Evolutionary conservation across 2,888 invertebrate genomes (phyloP), one percentile per base, ranked within the genome.

Genomic region (Apodemia zela): DNA sequence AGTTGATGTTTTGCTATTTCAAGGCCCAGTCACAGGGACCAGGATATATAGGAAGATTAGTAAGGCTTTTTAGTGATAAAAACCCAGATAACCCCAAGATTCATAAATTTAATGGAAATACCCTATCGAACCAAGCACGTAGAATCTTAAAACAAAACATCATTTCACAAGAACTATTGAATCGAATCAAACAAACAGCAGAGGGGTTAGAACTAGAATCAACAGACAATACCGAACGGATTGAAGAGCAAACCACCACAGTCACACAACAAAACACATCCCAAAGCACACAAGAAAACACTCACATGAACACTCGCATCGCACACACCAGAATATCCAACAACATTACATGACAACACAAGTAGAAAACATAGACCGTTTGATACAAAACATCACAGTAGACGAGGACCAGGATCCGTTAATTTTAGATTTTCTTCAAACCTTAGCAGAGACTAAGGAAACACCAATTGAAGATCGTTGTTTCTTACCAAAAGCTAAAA

Each of bases 21-120:
- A 35, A 35, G 6, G 35, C 35, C 17, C n/a, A 47, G 7, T 17
- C 47, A 17, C 7, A 47, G 4, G 25, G 25, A 25, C 2, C 4
- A 3, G 25, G 25, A 25, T 25, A 25, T 25, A 25, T 25, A 25
- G 25, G 25, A 25, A 25, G 25, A 29, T 29, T 29, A 29, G 29
- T 4, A 29, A 29, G 29, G 29, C 29, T 29, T 4, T 29, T 29
- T 29, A 29, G 5, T 5, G 29, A 29, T 5, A 29, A 4, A 29
- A 29, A 29, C 5, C 29, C 29, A 29, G 29, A 29, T 2, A 29
- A 29, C 29, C 29, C 29, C 29, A 29, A 29, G 29, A 29, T 29
- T 29, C 29, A 29, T 4, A n/a, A 63, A 59, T 60, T 68, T 13
- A 66, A 61, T 49, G 67, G 68, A 25, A 65, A 65, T 45, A 61